Evolutionary conservation across 2,113 vertebrate genomes (phyloP).

Genomic region (Ictalurus punctatus): DNA sequence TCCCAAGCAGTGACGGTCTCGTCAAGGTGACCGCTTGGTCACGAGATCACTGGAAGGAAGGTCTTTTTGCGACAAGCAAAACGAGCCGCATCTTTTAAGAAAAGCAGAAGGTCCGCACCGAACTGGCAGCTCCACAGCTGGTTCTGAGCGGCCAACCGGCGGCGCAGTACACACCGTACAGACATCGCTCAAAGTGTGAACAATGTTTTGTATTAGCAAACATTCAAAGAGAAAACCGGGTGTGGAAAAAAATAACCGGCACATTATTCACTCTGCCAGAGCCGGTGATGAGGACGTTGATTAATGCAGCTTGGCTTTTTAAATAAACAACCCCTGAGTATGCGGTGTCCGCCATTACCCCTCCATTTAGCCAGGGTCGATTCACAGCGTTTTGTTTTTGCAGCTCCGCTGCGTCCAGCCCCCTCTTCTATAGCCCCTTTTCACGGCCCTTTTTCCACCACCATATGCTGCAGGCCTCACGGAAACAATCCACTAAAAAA

Average conservation of each 20-base stretch:
- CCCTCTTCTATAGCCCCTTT: constrained; percentile 52
- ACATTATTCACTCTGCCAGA: constrained; percentile 52
- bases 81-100: background rate
- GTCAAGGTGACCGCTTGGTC: constrained; percentile 30
- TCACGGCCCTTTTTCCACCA: constrained; percentile 47
- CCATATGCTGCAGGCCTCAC: constrained; percentile 59
- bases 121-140: constrained; percentile 18
- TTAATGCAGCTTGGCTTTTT: constrained; percentile 57
- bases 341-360: constrained; percentile 51
- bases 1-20: constrained; percentile 2
- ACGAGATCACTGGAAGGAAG: background rate
- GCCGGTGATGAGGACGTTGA: constrained; percentile 53
- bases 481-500: constrained; percentile 63
- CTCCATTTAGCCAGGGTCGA: constrained; percentile 51
- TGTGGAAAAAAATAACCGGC: constrained; percentile 29
- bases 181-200: constrained; percentile 48
- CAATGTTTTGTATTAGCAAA: constrained; percentile 51
- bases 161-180: constrained; percentile 36
- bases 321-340: constrained; percentile 58
- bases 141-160: constrained; percentile 38
- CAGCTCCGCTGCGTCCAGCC: constrained; percentile 50
- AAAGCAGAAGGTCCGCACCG: constrained; percentile 9
- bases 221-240: constrained; percentile 32
- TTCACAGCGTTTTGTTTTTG: constrained; percentile 58
- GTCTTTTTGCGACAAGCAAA: constrained; percentile 1